Evolutionary conservation across 2,888 invertebrate genomes (phyloP).

Genomic region (Helobdella robusta): DNA sequence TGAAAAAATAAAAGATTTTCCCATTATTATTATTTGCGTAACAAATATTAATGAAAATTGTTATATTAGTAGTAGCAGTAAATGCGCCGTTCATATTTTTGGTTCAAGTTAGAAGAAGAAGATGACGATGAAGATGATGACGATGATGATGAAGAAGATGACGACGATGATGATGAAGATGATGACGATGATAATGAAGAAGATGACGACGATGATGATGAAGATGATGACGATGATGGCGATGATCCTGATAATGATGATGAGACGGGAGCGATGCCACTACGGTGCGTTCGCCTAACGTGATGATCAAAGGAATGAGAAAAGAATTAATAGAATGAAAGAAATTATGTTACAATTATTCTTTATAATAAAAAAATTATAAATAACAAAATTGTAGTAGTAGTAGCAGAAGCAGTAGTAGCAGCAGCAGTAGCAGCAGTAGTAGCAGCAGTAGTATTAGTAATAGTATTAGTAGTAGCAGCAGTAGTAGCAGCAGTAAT

Average conservation of each 20-base stretch:
- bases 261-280: no score
- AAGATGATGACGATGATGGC: slow-evolving; percentile 15
- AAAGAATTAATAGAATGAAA: no score
- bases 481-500: slow-evolving; percentile 27
- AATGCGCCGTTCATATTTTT: no score
- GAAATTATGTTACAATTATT: not conserved
- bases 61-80: no score
- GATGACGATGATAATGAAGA: slow-evolving; percentile 10
- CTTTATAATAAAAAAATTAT: not conserved
- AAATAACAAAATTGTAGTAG: not conserved
- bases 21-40: no score
- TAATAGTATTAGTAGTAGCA: slow-evolving; percentile 26
- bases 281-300: no score
- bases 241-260: not conserved
- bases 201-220: slow-evolving; percentile 5
- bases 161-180: slow-evolving; percentile 15
- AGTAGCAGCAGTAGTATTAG: slow-evolving; percentile 25
- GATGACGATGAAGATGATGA: slow-evolving; percentile 11
- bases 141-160: slow-evolving; percentile 19
- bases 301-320: not conserved
- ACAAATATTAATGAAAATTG: no score
- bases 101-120: not conserved
- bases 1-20: no score
- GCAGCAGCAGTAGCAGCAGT: slow-evolving; percentile 25
- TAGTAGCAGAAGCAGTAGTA: slow-evolving; percentile 26